These are phyloP conservation scores for Heptranchias perlo DNA, from an alignment of 2,113 vertebrate genomes.

Conservation along the genomic window DNA sequence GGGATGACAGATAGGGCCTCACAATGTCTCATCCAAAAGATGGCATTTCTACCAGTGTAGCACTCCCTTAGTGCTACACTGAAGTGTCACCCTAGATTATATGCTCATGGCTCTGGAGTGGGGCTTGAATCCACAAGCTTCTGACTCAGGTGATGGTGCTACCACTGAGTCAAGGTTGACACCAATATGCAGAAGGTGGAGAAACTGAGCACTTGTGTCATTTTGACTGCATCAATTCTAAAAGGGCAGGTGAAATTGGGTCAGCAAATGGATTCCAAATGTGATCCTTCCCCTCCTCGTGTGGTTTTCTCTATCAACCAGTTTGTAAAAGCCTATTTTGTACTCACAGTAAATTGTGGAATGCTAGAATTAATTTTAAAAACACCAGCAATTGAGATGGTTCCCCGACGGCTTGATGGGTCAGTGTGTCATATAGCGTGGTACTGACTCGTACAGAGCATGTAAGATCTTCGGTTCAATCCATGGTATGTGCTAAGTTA, in stretches of 20 bases:
- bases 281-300: background rate
- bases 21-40: background rate
- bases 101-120: background rate
- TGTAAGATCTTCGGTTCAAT: background rate
- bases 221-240: background rate
- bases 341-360: background rate
- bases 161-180: background rate
- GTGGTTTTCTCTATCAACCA: background rate
- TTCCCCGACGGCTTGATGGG: background rate
- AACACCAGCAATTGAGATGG: background rate
- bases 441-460: too few species aligned
- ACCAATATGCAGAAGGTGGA: background rate
- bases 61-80: background rate
- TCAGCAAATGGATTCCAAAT: background rate
- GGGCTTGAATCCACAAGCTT: background rate
- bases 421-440: too few species aligned
- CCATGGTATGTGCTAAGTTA: background rate
- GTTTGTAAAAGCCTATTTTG: background rate
- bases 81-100: background rate
- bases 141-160: background rate
- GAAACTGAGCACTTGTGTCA: background rate
- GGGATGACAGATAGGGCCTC: background rate
- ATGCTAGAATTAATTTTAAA: background rate
- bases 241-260: too few species aligned
- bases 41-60: background rate